Conservation (phyloP, 64 coral and sea anemone genomes). For the Porites australiensis region DNA sequence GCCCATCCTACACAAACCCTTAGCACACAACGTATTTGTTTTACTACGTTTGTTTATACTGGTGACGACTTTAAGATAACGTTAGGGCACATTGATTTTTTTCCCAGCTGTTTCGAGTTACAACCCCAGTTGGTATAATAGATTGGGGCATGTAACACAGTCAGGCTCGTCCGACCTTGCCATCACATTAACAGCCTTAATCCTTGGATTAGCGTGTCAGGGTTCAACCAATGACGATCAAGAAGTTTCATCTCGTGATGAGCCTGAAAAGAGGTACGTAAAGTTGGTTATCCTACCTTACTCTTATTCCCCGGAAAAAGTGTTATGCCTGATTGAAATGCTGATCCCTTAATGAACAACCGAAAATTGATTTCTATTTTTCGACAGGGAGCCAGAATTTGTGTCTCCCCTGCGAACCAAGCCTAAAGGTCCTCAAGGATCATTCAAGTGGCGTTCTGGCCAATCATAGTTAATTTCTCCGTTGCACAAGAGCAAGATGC, state of each 20-base stretch:
- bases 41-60: too few relatives aligned
- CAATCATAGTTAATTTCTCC: not conserved
- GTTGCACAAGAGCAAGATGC: too few relatives aligned
- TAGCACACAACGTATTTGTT: too few relatives aligned
- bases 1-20: too few relatives aligned
- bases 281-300: too few relatives aligned
- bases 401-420: constrained; percentile 53
- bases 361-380: not conserved
- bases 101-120: not conserved
- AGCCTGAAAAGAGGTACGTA: not conserved
- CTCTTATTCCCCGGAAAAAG: too few relatives aligned
- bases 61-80: too few relatives aligned
- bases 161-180: constrained; percentile 33
- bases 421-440: constrained; percentile 55
- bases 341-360: too few relatives aligned
- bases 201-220: constrained; percentile 32
- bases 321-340: too few relatives aligned
- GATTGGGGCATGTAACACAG: constrained; percentile 16
- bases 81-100: not conserved
- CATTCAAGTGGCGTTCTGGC: constrained; percentile 4
- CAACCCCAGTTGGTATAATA: not conserved
- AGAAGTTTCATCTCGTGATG: not conserved
- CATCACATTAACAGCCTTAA: constrained; percentile 20
- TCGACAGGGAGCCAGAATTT: constrained; percentile 29
- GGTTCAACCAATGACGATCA: constrained; percentile 31